phyloP scores from a whole-genome alignment of 2,888 invertebrate species.

The Steinernema hermaphroditum region DNA sequence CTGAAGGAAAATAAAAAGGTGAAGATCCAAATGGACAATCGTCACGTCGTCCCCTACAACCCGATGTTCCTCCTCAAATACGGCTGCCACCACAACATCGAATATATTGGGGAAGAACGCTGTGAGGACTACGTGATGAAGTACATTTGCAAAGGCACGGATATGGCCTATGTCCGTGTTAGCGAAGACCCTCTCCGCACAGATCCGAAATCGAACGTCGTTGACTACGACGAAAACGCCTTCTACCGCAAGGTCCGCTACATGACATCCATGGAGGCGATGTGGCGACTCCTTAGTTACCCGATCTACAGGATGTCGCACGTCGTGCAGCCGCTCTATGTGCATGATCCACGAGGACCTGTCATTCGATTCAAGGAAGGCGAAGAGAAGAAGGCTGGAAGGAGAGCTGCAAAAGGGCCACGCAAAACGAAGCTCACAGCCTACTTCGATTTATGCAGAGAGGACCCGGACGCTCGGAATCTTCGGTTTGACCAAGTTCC shows the following conservation, averaged over 20 bases:
- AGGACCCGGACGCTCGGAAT: constrained; percentile 2
- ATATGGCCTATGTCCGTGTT: constrained; percentile 28
- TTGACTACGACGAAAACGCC: background rate
- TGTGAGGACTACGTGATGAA: constrained; percentile 49
- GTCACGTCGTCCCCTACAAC: constrained; percentile 67
- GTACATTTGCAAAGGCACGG: constrained; percentile 56
- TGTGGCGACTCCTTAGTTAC: background rate
- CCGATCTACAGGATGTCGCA: constrained; percentile 23
- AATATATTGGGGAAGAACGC: too few species aligned
- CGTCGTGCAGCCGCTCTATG: background rate
- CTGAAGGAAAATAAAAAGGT: background rate
- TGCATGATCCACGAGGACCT: background rate
- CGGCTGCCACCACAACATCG: too few species aligned
- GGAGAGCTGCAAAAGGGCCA: background rate
- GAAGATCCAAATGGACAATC: constrained; percentile 57
- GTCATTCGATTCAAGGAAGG: constrained; percentile 18
- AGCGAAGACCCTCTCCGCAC: background rate
- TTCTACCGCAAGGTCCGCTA: background rate
- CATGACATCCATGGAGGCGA: background rate
- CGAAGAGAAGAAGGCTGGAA: background rate
- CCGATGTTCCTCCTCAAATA: background rate
- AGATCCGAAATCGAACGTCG: background rate
- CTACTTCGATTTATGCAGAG: constrained; percentile 10
- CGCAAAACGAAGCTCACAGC: background rate
- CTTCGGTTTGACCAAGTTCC: constrained; percentile 8